Conservation (phyloP, 2,888 invertebrate genomes). For the Eurytoma adleriae region DNA sequence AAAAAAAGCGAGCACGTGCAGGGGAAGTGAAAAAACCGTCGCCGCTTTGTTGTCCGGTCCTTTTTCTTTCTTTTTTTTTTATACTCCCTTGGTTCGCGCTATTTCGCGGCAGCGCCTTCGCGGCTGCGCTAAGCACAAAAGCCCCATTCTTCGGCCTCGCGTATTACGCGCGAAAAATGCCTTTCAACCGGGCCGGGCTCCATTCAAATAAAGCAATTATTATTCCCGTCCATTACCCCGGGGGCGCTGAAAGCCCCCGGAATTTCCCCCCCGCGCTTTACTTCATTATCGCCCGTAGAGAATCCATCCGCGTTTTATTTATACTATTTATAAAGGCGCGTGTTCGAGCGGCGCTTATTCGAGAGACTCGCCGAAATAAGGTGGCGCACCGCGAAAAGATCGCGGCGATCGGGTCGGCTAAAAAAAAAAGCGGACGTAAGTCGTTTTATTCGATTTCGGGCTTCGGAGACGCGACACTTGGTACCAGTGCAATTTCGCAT, state of each 20-base stretch:
- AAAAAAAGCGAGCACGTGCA: too few relatives aligned
- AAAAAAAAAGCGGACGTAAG: too few relatives aligned
- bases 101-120: background rate
- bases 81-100: background rate
- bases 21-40: too few relatives aligned
- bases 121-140: conserved; percentile 5
- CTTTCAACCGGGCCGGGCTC: background rate
- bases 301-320: background rate
- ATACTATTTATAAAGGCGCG: background rate
- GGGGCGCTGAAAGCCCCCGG: background rate
- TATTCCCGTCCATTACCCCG: background rate
- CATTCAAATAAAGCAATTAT: background rate
- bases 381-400: too few relatives aligned
- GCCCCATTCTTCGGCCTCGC: conserved; percentile 16
- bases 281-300: too few relatives aligned
- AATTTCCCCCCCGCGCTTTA: background rate
- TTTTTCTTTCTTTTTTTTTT: background rate
- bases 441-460: too few relatives aligned
- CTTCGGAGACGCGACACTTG: too few relatives aligned
- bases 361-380: background rate
- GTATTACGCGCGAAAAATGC: background rate
- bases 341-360: background rate
- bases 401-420: too few relatives aligned
- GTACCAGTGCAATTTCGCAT: too few relatives aligned
- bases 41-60: background rate